Conservation (phyloP, 2,888 invertebrate genomes). For the Tachina fera region DNA sequence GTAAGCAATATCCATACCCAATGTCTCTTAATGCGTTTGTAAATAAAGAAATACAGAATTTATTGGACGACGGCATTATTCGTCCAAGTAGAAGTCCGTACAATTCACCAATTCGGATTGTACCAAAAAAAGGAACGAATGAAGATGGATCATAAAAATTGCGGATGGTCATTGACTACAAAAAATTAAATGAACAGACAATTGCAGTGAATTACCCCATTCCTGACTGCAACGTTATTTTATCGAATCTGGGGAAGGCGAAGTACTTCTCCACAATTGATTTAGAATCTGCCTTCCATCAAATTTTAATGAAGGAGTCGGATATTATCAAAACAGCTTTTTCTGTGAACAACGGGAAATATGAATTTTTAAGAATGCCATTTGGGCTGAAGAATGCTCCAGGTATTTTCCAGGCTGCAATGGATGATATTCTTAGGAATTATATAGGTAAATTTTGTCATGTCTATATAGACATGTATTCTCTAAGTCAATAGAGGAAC, state of each 20-base stretch:
- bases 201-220: constrained; percentile 54
- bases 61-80: constrained; percentile 43
- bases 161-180: not conserved
- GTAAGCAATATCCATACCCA: constrained; percentile 63
- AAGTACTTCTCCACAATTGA: constrained; percentile 5
- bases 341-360: not conserved
- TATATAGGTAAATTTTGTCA: not conserved
- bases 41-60: constrained; percentile 51
- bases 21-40: constrained; percentile 20
- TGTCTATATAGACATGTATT: not conserved
- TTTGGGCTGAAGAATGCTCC: constrained; percentile 7
- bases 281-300: constrained; percentile 21
- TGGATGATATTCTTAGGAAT: constrained; percentile 7
- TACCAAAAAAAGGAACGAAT: constrained; percentile 13
- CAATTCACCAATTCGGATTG: constrained; percentile 12
- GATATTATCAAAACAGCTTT: constrained; percentile 12
- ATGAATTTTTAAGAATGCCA: constrained; percentile 11
- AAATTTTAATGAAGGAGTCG: constrained; percentile 32
- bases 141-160: constrained; percentile 1
- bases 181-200: constrained; percentile 56
- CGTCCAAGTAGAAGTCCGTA: constrained; percentile 41
- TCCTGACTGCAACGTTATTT: not conserved
- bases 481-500: not conserved
- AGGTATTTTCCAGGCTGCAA: not conserved
- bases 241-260: not conserved